Evolutionary conservation across 2,113 vertebrate species (phyloP), one percentile per base, ranked within the genome.

Genomic region (Entomyzon cyanotis): DNA sequence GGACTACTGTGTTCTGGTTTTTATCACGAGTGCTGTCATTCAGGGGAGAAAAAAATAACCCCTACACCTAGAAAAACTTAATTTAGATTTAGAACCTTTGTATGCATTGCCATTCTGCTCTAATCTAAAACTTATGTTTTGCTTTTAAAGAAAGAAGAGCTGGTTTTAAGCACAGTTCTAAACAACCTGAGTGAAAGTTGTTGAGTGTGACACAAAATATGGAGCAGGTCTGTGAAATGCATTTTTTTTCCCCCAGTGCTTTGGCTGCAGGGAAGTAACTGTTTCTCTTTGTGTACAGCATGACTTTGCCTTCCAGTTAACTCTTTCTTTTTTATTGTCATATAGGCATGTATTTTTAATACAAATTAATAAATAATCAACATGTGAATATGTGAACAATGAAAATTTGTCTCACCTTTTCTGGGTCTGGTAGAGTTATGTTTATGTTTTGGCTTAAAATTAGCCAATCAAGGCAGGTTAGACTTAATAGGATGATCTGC

Each of bases 51-150:
- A 22, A 49, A 52, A 78, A 71, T 7, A 78, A 71, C 8, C 2
- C n/a, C 39, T 82, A 35, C 30, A 89, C 59, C 75, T 88, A 79
- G 46, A 59, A 95, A 93, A 96, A 47, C 47, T 62, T 56, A 25
- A 73, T 94, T 90, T 82, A 82, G 62, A 93, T 93, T 89, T 89
- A 94, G 91, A 94, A 50, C 58, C 37, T 94, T 89, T 83, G 31
- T 73, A 58, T 91, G 23, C 53, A 17, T 47, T 81, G 52, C 71
- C 5, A 2, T 76, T 88, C 52, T 88, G 89, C 64, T 89, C 49
- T 87, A 84, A 90, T 81, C 18, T 64, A 47, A 96, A 94, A 49
- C 44, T 31, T 68, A 18, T 6, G 20, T 35, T 81, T 90, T 68
- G 24, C 56, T 78, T 77, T 63, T 75, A 78, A 69, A 93, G 71